These are phyloP conservation scores for Mythimna pallens DNA, from an alignment of 2,888 invertebrate species.

Conservation along the genomic window DNA sequence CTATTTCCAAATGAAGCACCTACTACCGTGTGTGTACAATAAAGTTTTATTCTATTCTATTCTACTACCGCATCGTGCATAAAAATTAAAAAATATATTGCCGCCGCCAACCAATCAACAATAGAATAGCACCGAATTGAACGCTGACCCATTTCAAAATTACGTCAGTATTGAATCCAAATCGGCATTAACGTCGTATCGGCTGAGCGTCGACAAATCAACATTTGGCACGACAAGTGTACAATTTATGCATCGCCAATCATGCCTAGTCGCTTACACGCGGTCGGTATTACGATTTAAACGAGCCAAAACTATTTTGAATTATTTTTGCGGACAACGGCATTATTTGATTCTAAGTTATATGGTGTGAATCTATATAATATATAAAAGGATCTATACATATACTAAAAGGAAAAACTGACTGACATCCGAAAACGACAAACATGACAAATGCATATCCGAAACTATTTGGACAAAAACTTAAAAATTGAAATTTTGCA, in stretches of 20 bases:
- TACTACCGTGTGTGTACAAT: not conserved
- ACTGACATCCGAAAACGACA: too few species aligned
- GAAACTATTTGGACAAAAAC: too few species aligned
- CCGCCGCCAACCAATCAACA: not conserved
- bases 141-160: constrained; percentile 46
- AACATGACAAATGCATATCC: too few species aligned
- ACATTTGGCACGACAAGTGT: constrained; percentile 62
- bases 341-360: constrained; percentile 3
- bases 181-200: constrained; percentile 52
- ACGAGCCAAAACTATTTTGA: constrained; percentile 43
- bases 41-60: too few species aligned
- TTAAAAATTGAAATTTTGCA: too few species aligned
- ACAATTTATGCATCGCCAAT: constrained; percentile 65
- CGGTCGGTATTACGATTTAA: constrained; percentile 51
- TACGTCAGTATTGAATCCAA: constrained; percentile 50
- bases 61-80: too few species aligned
- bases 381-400: too few species aligned
- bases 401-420: too few species aligned
- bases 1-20: not conserved
- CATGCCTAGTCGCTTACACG: constrained; percentile 54
- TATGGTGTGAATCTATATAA: not conserved
- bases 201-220: constrained; percentile 63
- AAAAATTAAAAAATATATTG: not conserved
- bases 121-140: constrained; percentile 35
- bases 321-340: constrained; percentile 33